phyloP scores from a whole-genome alignment of 2,113 vertebrate genomes.

The Elephas maximus region DNA sequence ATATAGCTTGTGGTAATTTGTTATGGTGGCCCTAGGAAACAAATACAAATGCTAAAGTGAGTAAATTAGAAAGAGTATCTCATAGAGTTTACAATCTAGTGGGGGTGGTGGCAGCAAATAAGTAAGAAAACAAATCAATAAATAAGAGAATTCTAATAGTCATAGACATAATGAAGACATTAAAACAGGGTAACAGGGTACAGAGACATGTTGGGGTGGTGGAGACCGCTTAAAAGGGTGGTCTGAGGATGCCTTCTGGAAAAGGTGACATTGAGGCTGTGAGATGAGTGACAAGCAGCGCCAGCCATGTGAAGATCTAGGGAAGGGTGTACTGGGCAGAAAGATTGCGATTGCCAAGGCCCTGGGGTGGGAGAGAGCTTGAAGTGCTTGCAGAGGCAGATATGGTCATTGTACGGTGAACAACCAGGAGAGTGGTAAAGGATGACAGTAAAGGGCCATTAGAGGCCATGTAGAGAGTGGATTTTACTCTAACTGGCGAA shows the following conservation, averaged over 20 bases:
- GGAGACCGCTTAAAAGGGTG: not conserved
- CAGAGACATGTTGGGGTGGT: not conserved
- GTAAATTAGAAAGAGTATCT: not conserved
- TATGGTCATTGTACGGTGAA: accelerated
- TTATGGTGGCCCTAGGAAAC: too few relatives aligned
- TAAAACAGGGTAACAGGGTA: not conserved
- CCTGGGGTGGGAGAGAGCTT: not conserved
- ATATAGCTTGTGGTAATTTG: too few relatives aligned
- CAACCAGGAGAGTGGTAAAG: accelerated
- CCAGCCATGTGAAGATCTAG: not conserved
- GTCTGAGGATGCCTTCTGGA: not conserved
- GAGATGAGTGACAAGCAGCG: not conserved
- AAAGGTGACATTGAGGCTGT: not conserved
- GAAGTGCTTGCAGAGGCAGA: accelerated
- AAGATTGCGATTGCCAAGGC: not conserved
- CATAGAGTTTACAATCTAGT: not conserved
- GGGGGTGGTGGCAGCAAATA: not conserved
- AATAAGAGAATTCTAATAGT: not conserved
- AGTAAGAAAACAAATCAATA: not conserved
- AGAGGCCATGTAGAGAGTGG: too few relatives aligned
- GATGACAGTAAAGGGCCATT: too few relatives aligned
- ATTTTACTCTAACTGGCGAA: too few relatives aligned
- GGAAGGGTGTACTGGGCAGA: not conserved
- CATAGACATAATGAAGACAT: not conserved
- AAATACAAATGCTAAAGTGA: not conserved